Base-by-base conservation (phyloP, 2,888 invertebrate genomes). In the Nomada goodeniana region DNA sequence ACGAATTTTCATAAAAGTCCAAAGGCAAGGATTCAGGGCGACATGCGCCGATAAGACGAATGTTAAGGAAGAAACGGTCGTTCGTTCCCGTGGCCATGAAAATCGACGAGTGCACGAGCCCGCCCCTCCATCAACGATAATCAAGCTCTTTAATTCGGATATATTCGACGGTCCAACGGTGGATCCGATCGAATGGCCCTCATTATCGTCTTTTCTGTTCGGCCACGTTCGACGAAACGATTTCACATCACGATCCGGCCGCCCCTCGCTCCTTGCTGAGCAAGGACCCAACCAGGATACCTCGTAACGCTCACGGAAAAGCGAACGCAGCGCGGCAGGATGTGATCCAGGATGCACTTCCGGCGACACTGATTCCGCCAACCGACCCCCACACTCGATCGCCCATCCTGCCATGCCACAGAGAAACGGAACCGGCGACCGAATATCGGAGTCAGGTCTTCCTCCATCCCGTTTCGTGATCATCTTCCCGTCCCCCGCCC, bases 301-400 rank as follows among this genome's bases (percentile, higher is more conserved):
- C 73, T 63, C 76, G 78, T 75, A 86, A 83, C 84, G 80, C 50
- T 78, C 85, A 71, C 76, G 88, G 83, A 87, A 88, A 87, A 87
- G 86, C 86, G 87, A 84, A 84, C 84, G 88, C 80, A 82, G 85
- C 81, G 80, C 65, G 71, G 80, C 89, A 85, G 88, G 89, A 89
- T 87, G 80, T 80, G 82, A 89, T 86, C 84, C 83, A 79, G 86
- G 86, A 87, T 88, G 87, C 86, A 77, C 89, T 88, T 88, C 89
- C 89, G 86, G 72, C 77, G 65, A 64, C 81, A 53, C 86, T 86
- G 88, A 86, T 89, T 89, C 86, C 80, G 60, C 74, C 82, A 64
- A 44, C 55, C 67, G 75, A 59, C 47, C 70, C 70, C 59, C 68
- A 42, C 26, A 36, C 71, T 63, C 79, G 65, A 73, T 76, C 82